phyloP scores from a whole-genome alignment of 2,113 vertebrate species.

The Zootoca vivipara region DNA sequence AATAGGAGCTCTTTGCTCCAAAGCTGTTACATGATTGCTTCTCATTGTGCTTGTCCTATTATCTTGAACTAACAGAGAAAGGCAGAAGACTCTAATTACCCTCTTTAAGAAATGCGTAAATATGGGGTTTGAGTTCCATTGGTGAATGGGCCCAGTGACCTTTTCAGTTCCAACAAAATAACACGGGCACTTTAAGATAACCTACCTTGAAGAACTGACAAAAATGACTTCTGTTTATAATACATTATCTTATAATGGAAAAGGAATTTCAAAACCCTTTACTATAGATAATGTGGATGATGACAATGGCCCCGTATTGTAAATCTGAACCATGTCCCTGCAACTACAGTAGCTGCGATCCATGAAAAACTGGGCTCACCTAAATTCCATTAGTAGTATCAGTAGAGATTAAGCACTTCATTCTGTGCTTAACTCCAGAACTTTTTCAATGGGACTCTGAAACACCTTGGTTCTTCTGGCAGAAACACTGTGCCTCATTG shows the following conservation, averaged over 20 bases:
- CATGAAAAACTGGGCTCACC: background rate
- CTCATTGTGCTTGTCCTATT: background rate
- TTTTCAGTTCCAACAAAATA: slow-evolving; percentile 47
- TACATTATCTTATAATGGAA: background rate
- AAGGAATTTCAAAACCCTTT: background rate
- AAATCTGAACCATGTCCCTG: background rate
- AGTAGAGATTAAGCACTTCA: background rate
- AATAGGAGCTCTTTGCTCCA: background rate
- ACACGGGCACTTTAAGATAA: slow-evolving; percentile 14
- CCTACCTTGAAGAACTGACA: slow-evolving; percentile 4
- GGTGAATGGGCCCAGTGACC: slow-evolving; percentile 13
- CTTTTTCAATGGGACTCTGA: background rate
- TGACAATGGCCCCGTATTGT: background rate
- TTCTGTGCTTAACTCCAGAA: background rate
- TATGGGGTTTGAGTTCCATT: background rate
- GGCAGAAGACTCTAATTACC: background rate
- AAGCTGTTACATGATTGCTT: background rate
- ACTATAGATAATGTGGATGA: background rate
- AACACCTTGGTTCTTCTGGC: background rate
- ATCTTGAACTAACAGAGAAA: background rate
- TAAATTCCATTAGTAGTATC: background rate
- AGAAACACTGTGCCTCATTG: background rate
- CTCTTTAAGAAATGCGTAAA: background rate
- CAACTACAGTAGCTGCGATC: background rate
- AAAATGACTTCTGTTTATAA: background rate